Evolutionary conservation across 2,888 invertebrate species (phyloP), one percentile per base, ranked within the genome.

Genomic region (Mimachlamys varia): DNA sequence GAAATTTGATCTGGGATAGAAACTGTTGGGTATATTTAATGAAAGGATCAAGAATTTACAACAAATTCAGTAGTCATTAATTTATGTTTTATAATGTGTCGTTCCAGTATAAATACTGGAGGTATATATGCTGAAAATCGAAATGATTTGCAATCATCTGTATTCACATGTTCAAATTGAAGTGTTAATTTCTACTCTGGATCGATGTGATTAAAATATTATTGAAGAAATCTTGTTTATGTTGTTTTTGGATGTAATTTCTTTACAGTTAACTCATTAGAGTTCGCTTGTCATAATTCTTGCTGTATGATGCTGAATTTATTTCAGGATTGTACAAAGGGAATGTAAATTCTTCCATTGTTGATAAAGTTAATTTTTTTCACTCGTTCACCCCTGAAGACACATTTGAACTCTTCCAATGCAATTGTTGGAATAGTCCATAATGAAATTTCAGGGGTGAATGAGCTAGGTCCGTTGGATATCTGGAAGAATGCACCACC

Each of bases 171-270:
- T 76, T 76, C 76, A 33, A 76, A 33, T 76, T 76, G 76, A 15
- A 76, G 76, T 76, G 76, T 76, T 27, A 76, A 76, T 76, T 76
- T 76, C 76, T 76, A 33, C 27, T 76, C 76, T 76, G 76, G 76
- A n/a, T n/a, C n/a, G n/a, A 76, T 76, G 76, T 76, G 76, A 76
- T 76, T 76, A 76, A 76, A 76, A 76, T 76, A 76, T 76, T 76
- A 76, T 76, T 22, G 27, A 19, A 76, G 33, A 33, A 17, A 22
- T n/a, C 17, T 62, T 62, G 17, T 3, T 22, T 62, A 4, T 62
- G 17, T 62, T 62, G 62, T n/a, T n/a, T n/a, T n/a, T n/a, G n/a
- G n/a, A n/a, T 53, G 44, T 44, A 44, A 44, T 5, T 44, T 44
- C 4, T 3, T 44, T 44, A 44, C 44, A 44, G 44, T 44, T 44